Evolutionary conservation across 1,140 invertebrate genomes (phyloP).

Genomic region (Apis cerana): DNA sequence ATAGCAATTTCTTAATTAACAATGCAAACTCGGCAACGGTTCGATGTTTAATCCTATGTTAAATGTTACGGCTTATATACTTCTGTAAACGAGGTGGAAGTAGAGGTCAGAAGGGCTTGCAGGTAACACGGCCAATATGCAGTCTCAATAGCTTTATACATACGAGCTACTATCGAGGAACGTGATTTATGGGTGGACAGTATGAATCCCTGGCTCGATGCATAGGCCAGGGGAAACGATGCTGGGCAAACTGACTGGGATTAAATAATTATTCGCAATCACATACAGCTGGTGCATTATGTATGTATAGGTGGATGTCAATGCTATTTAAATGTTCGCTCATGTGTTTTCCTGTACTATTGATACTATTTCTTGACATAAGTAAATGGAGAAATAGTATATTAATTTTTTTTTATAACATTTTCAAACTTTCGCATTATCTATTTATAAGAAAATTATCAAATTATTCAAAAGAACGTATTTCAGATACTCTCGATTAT

Average conservation of each 20-base stretch:
- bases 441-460: too few relatives aligned
- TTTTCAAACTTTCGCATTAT: not conserved
- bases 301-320: conserved; percentile 58
- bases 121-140: conserved; percentile 25
- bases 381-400: not conserved
- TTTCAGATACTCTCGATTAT: too few relatives aligned
- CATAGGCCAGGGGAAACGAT: conserved; percentile 43
- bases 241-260: conserved; percentile 52
- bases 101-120: conserved; percentile 11
- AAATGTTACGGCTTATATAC: not conserved
- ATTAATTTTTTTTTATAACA: too few relatives aligned
- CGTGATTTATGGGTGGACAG: conserved; percentile 69
- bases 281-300: conserved; percentile 65
- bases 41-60: not conserved
- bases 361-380: not conserved
- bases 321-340: conserved; percentile 55
- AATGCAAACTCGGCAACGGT: not conserved
- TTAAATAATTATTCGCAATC: conserved; percentile 75
- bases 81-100: not conserved
- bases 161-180: conserved; percentile 45
- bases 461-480: too few relatives aligned
- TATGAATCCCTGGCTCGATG: conserved; percentile 62
- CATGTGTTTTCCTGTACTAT: not conserved
- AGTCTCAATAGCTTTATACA: conserved; percentile 43
- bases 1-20: conserved; percentile 17